phyloP scores from a whole-genome alignment of 2,888 invertebrate genomes.

The Portevinia maculata region DNA sequence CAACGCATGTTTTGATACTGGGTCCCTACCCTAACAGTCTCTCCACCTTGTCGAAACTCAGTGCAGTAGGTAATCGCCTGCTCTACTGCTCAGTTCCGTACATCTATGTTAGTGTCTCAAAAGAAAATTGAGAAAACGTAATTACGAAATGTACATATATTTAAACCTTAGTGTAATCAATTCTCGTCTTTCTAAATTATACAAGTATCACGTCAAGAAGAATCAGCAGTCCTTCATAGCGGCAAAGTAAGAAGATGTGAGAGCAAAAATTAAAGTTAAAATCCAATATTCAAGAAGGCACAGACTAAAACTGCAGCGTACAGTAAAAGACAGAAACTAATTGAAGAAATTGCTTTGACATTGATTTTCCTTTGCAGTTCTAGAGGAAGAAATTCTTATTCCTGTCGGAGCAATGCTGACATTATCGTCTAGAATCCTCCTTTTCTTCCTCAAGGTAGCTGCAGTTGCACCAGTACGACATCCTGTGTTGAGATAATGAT shows the following conservation, averaged over 20 bases:
- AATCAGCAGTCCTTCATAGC: slow-evolving; percentile 39
- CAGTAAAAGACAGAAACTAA: slow-evolving; percentile 50
- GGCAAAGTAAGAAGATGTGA: slow-evolving; percentile 23
- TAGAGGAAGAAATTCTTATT: background rate
- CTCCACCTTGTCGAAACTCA: no score
- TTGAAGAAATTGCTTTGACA: slow-evolving; percentile 71
- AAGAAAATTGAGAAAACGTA: slow-evolving; percentile 56
- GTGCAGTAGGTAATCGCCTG: background rate
- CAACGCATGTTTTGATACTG: no score
- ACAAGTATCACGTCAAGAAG: slow-evolving; percentile 50
- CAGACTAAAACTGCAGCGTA: slow-evolving; percentile 37
- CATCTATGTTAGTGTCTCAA: slow-evolving; percentile 21
- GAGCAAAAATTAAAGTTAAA: slow-evolving; percentile 64
- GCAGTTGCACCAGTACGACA: slow-evolving; percentile 1
- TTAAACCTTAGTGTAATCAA: slow-evolving; percentile 60
- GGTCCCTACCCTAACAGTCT: no score
- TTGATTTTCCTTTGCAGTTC: slow-evolving; percentile 54
- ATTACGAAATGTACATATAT: slow-evolving; percentile 63
- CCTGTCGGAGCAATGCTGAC: background rate
- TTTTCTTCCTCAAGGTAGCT: background rate
- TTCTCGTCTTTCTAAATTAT: slow-evolving; percentile 59
- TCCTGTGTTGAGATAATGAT: slow-evolving; percentile 31
- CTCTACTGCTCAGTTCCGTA: background rate
- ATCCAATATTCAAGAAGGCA: slow-evolving; percentile 50
- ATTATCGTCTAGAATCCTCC: slow-evolving; percentile 21